These are phyloP conservation scores for Scytalopus superciliaris DNA, from an alignment of 2,113 vertebrate genomes.

Conservation along the genomic window DNA sequence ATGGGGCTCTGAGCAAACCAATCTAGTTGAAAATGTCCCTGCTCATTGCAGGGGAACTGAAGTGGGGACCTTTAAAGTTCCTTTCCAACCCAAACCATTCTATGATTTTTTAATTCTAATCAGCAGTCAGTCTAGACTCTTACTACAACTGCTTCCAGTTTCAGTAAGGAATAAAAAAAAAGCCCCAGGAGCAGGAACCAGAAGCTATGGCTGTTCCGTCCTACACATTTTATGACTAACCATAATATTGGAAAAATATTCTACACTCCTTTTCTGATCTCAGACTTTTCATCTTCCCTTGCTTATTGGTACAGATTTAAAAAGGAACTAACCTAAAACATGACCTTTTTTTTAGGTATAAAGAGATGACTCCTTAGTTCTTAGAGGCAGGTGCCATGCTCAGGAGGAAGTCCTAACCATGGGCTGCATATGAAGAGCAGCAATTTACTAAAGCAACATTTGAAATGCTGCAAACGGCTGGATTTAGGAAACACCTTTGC, in stretches of 20 bases:
- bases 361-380: background rate
- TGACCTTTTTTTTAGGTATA: background rate
- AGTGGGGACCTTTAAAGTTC: background rate
- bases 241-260: background rate
- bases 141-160: background rate
- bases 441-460: background rate
- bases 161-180: background rate
- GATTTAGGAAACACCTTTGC: background rate
- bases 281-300: background rate
- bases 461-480: background rate
- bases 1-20: background rate
- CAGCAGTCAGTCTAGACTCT: background rate
- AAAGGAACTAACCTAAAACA: background rate
- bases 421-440: background rate
- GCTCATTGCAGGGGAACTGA: background rate
- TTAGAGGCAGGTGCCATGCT: background rate
- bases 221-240: background rate
- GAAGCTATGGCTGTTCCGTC: background rate
- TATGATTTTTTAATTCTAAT: background rate
- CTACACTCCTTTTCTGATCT: background rate
- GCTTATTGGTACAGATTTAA: background rate
- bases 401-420: background rate
- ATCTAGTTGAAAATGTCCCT: background rate
- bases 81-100: background rate
- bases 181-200: background rate